Conservation (phyloP, 2,888 invertebrate genomes). For the Amphipyra berbera region DNA sequence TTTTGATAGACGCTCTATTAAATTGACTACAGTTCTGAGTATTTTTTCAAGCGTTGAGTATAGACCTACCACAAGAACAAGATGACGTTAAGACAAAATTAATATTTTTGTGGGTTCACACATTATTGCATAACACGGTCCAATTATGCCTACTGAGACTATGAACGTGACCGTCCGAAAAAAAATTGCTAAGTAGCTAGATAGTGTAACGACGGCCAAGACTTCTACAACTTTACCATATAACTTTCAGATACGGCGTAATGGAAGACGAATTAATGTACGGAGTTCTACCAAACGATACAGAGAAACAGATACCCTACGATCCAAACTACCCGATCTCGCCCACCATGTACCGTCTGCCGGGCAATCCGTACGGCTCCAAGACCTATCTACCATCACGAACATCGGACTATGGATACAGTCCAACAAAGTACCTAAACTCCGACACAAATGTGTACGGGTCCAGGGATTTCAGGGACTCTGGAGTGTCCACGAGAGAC, state of each 20-base stretch:
- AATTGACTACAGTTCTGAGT: too few relatives aligned
- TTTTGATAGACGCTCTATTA: too few relatives aligned
- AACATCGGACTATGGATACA: slow-evolving; percentile 86
- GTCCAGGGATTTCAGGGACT: slow-evolving; percentile 81
- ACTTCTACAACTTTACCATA: too few relatives aligned
- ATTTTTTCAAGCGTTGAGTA: too few relatives aligned
- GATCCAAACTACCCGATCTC: slow-evolving; percentile 87
- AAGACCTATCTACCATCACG: slow-evolving; percentile 83
- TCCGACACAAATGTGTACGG: slow-evolving; percentile 80
- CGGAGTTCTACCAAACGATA: slow-evolving; percentile 79
- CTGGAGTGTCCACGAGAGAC: slow-evolving; percentile 79
- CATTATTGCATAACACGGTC: too few relatives aligned
- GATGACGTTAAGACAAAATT: too few relatives aligned
- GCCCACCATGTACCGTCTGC: slow-evolving; percentile 85
- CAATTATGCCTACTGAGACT: too few relatives aligned
- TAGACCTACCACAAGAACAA: too few relatives aligned
- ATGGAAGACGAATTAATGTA: slow-evolving; percentile 87
- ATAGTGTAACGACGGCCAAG: too few relatives aligned
- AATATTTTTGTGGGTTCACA: too few relatives aligned
- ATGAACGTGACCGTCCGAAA: too few relatives aligned
- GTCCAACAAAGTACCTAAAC: slow-evolving; percentile 84
- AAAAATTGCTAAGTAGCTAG: too few relatives aligned
- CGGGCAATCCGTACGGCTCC: slow-evolving; percentile 86
- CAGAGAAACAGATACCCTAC: slow-evolving; percentile 85
- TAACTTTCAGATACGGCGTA: slow-evolving; percentile 78